These are phyloP conservation scores for Murina feae DNA, from an alignment of 2,113 vertebrate genomes.

Conservation along the genomic window DNA sequence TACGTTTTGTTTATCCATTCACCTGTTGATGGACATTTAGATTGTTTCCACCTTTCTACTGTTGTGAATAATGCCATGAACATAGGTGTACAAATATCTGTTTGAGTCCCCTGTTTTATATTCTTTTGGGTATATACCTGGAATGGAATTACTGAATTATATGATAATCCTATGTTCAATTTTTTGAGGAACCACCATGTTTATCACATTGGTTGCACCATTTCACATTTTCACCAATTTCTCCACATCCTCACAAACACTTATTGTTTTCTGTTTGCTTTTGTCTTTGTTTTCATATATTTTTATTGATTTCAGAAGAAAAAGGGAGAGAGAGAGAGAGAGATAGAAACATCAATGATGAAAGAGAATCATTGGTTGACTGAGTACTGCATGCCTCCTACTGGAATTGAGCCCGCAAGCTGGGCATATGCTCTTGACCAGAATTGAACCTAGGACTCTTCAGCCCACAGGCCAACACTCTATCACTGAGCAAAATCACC, in stretches of 20 bases:
- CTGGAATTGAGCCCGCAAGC: no score
- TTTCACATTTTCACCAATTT: neutral
- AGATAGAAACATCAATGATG: no score
- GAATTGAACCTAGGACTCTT: no score
- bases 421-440: no score
- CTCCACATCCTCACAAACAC: neutral
- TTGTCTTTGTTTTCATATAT: neutral
- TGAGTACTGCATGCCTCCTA: no score
- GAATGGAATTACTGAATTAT: neutral
- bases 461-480: no score
- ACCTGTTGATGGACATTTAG: neutral
- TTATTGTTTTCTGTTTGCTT: neutral
- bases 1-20: neutral
- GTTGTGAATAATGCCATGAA: neutral
- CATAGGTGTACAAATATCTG: neutral
- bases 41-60: neutral
- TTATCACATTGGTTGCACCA: neutral
- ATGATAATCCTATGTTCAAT: neutral
- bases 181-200: neutral
- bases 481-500: no score
- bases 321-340: no score
- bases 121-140: neutral
- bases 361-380: no score
- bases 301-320: no score
- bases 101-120: neutral